Percentiles rank a stretch among this genome's conserved stretches.
phyloP scores from a whole-genome alignment of 2,888 invertebrate species.

The Pilophorus perplexus region DNA sequence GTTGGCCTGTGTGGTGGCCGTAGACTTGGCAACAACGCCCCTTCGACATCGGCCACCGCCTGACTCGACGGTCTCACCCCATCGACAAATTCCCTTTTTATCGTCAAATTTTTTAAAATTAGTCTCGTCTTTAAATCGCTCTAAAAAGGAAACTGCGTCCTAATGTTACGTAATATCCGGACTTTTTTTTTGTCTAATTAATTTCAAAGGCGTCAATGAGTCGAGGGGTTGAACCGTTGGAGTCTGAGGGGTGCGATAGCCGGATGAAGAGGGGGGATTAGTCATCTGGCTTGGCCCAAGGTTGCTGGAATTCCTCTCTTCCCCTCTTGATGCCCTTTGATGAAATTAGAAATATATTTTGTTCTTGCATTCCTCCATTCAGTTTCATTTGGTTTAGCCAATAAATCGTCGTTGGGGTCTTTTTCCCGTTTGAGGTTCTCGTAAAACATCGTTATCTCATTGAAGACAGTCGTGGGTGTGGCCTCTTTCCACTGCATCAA shows the following conservation, averaged over 20 bases:
- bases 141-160: too few relatives aligned
- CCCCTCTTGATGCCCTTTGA: not conserved
- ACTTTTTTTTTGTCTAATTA: not conserved
- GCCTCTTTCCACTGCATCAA: not conserved
- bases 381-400: too few relatives aligned
- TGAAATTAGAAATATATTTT: not conserved
- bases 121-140: not conserved
- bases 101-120: not conserved
- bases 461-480: not conserved
- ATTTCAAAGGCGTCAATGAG: not conserved
- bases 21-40: constrained; percentile 39
- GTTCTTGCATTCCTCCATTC: not conserved
- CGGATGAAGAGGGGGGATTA: constrained; percentile 21
- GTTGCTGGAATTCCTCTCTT: constrained; percentile 17
- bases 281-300: constrained; percentile 31
- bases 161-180: not conserved
- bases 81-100: not conserved
- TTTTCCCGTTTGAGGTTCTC: too few relatives aligned
- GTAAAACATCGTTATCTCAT: too few relatives aligned
- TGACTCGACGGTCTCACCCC: not conserved
- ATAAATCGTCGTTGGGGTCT: too few relatives aligned
- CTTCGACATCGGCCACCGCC: constrained; percentile 1
- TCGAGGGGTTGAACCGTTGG: constrained; percentile 25
- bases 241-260: constrained; percentile 5
- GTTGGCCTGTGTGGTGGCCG: constrained; percentile 7